Conservation (phyloP, 1,140 invertebrate genomes). For the Rhysida immarginata region DNA sequence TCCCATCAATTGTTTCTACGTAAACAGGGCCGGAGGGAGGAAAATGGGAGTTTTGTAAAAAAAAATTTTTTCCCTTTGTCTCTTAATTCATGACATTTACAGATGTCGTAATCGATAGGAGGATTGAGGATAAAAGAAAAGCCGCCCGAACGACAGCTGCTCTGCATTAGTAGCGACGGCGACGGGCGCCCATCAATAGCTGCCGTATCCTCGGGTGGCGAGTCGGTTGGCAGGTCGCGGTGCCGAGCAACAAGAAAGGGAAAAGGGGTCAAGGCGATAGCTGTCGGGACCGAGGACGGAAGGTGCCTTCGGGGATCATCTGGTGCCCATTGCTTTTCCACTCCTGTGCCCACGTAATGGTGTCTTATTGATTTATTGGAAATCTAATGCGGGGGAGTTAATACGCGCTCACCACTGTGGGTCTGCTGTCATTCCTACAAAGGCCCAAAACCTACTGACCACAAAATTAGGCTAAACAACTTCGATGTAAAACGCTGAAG, state of each 20-base stretch:
- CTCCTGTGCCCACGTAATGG: background rate
- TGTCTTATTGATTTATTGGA: background rate
- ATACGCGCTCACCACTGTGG: no score
- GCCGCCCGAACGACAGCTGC: background rate
- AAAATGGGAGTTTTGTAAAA: background rate
- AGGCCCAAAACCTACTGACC: no score
- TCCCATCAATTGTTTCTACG: no score
- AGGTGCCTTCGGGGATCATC: background rate
- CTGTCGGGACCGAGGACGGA: no score
- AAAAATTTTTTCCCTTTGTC: background rate
- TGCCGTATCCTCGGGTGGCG: background rate
- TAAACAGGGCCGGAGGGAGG: no score
- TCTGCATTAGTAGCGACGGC: background rate
- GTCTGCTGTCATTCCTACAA: no score
- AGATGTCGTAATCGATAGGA: conserved; percentile 3
- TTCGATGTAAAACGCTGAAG: no score
- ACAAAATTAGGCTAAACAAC: no score
- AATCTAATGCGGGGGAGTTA: no score
- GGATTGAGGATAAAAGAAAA: background rate
- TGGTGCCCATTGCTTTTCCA: conserved; percentile 1
- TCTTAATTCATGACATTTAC: conserved; percentile 1
- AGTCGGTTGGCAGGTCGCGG: background rate
- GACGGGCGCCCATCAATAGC: background rate
- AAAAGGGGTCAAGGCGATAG: no score
- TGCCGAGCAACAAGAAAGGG: no score